Evolutionary conservation across 2,888 invertebrate species (phyloP), one percentile per base, ranked within the genome.

Genomic region (Dasysyrphus albostriatus): DNA sequence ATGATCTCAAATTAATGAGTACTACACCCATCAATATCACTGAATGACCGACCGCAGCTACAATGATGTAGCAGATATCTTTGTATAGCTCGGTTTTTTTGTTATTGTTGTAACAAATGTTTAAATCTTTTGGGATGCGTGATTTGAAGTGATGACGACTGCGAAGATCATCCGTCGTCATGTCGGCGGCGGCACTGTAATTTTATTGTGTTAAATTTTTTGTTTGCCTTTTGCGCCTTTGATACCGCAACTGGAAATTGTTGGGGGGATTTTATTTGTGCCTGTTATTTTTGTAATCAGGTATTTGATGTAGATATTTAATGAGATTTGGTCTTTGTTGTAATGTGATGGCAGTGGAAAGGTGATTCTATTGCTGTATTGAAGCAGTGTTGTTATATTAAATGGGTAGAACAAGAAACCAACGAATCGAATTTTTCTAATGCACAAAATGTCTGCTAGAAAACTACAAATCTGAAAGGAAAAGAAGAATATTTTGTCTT

Each of bases 1-100:
- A 82, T 82, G 85, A 82, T 85, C 85, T 63, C 51, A 82, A 85
- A 85, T 82, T 85, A 82, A 85, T 85, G 85, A 85, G 70, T 61
- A 72, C 67, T 67, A 73, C 77, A 59, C 80, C 80, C 67, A 75
- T 69, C 82, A 67, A 61, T 65, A 83, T 73, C 77, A 77, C 69
- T 67, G 80, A 80, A 74, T 67, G 80, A 49, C 29, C 44, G 42
- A 61, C 63, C 56, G 34, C 58, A 32, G 16, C 16, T 10, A 70
- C 47, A 59, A 77, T 85, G 81, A 81, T 75, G 70, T 51, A 72
- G 80, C 67, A 63, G 75, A 72, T 58, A 58, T 80, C 76, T 80
- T 34, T 54, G 63, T n/a, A 24, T 24, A 49, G 29, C 16, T 24
- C 8, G 14, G 1, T 44, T 29, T 42, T 63, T 44, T 5, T n/a